Base-by-base conservation (phyloP, 2,888 invertebrate genomes). In the Callyntrura sp. region DNA sequence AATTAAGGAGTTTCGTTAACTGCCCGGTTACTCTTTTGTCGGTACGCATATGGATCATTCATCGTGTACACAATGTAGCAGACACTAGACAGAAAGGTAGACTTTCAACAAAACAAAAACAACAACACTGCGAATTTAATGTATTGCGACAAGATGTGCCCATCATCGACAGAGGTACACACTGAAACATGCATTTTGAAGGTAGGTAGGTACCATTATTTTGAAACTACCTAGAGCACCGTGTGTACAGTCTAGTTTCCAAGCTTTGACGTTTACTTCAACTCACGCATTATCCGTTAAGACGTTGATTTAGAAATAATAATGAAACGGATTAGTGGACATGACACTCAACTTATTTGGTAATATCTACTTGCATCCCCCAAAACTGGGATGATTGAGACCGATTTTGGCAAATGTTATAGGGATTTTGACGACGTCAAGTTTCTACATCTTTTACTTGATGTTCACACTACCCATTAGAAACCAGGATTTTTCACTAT, bases 301-400 rank as follows among this genome's bases (percentile, higher is more conserved):
- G 28, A 8, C 20, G 28, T 81, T n/a, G 20, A 43, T 20, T 6
- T 45, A 73, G 17, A 17, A 73, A 73, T 70, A 65, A 35, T 83
- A 70, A 73, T 73, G 84, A 85, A 70, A 85, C n/a, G 20, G 79
- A 86, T 86, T 55, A 79, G 51, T 48, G 25, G 43, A 86, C 86
- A 85, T 86, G 86, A 86, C 86, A 82, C 62, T 78, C 84, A 84
- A 65, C 88, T 55, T 88, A 88, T 88, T 88, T 88, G 88, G 88
- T 88, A 78, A 84, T 88, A 83, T 78, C 84, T 76, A 83, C 82
- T 76, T 83, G 48, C 60, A 60, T 6, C n/a, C 70, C 70, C 35
- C 14, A 73, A 68, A 70, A 70, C 43, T 25, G 55, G 35, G 20
- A 60, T 43, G 65, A 65, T 82, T 70, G 28, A 35, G 57, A 35